phyloP scores from a whole-genome alignment of 2,888 invertebrate species.

The Nineta flava region DNA sequence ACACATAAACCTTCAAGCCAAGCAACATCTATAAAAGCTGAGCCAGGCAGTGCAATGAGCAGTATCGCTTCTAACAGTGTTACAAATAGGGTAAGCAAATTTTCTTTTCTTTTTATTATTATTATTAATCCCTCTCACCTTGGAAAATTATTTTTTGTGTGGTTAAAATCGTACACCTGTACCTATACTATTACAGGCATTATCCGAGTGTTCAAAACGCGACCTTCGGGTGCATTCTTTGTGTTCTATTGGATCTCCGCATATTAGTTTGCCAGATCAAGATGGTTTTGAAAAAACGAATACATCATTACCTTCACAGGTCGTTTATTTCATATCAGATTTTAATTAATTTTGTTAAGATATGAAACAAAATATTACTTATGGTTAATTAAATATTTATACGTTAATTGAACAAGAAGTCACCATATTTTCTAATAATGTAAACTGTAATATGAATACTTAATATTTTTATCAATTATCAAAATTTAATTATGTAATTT shows the following conservation, averaged over 20 bases:
- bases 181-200: slow-evolving; percentile 23
- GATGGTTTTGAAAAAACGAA: neutral
- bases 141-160: neutral
- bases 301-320: slow-evolving; percentile 3
- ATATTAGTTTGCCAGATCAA: slow-evolving; percentile 24
- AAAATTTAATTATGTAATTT: too few species aligned
- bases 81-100: slow-evolving; percentile 23
- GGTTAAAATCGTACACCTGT: neutral
- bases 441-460: too few species aligned
- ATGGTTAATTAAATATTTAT: neutral
- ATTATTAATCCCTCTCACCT: neutral
- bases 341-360: neutral
- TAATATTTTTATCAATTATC: too few species aligned
- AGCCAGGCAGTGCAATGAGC: slow-evolving; percentile 32
- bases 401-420: too few species aligned
- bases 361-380: neutral
- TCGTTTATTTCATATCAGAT: neutral
- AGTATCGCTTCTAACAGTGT: slow-evolving; percentile 28
- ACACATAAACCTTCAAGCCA: slow-evolving; percentile 29
- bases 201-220: slow-evolving; percentile 42
- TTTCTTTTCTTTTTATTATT: neutral
- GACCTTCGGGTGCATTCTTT: slow-evolving; percentile 30
- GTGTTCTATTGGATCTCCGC: slow-evolving; percentile 29
- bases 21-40: slow-evolving; percentile 37
- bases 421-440: too few species aligned